Evolutionary conservation across 2,888 invertebrate genomes (phyloP).

Genomic region (Strigamia crassipes): DNA sequence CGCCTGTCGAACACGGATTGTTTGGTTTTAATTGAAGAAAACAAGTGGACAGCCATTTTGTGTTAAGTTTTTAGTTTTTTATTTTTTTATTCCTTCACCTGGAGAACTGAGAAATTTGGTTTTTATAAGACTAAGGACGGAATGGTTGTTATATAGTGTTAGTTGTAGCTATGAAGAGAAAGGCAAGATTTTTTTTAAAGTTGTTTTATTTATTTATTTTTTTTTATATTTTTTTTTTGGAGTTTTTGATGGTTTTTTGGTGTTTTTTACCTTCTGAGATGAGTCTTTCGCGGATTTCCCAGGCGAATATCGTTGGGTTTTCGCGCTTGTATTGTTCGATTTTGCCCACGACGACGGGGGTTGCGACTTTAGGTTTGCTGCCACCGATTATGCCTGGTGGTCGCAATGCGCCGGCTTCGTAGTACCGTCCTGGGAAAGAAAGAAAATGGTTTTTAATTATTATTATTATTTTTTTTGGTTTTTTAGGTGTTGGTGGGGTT

Average conservation of each 20-base stretch:
- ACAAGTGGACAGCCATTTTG: not conserved
- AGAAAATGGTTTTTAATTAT: too few relatives aligned
- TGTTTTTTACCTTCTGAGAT: conserved; percentile 84
- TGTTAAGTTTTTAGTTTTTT: too few relatives aligned
- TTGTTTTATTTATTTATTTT: too few relatives aligned
- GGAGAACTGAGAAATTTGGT: too few relatives aligned
- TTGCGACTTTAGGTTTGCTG: conserved; percentile 96
- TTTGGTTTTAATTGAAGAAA: not conserved
- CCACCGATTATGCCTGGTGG: conserved; percentile 92
- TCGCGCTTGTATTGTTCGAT: conserved; percentile 98
- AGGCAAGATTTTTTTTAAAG: too few relatives aligned
- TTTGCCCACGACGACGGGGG: conserved; percentile 94
- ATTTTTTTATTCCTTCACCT: too few relatives aligned
- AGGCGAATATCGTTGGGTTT: conserved; percentile 97
- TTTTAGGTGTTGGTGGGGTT: too few relatives aligned
- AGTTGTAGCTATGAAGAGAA: too few relatives aligned
- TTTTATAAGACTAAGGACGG: too few relatives aligned
- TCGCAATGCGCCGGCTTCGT: conserved; percentile 71
- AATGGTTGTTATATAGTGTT: too few relatives aligned
- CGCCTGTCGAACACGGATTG: conserved; percentile 66
- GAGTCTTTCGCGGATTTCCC: conserved; percentile 96
- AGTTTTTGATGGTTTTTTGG: not conserved
- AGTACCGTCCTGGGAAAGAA: conserved; percentile 27
- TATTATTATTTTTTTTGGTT: too few relatives aligned
- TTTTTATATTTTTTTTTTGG: not conserved